phyloP scores from a whole-genome alignment of 2,113 vertebrate genomes.

The Regulus satrapa region DNA sequence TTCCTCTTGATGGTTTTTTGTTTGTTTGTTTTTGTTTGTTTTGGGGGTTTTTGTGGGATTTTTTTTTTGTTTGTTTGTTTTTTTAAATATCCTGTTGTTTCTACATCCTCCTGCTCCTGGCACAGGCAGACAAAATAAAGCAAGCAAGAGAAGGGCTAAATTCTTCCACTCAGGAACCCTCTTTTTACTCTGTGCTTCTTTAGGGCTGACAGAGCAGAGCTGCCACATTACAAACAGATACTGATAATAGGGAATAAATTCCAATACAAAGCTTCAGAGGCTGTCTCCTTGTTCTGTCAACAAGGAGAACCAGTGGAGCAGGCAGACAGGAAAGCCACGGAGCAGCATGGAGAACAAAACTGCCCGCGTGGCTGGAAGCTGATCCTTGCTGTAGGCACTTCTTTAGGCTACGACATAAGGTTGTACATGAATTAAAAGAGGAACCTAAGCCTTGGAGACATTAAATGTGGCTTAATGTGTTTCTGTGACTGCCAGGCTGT shows the following conservation, averaged over 20 bases:
- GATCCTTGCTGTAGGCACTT: conserved; percentile 26
- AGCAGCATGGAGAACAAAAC: not conserved
- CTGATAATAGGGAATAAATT: not conserved
- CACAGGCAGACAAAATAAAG: not conserved
- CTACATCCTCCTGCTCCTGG: not conserved
- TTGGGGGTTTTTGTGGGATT: too few species aligned
- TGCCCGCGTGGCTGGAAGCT: not conserved
- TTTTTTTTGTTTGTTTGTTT: too few species aligned
- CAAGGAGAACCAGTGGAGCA: not conserved
- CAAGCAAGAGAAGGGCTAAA: not conserved
- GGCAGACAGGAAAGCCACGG: not conserved
- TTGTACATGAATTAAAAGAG: not conserved
- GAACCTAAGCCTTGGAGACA: conserved; percentile 13
- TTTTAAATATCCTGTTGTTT: not conserved
- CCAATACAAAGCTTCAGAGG: not conserved
- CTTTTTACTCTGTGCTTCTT: not conserved
- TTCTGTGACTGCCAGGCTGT: not conserved
- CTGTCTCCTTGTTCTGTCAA: not conserved
- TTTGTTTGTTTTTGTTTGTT: too few species aligned
- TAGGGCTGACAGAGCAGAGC: not conserved
- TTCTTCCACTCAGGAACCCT: not conserved
- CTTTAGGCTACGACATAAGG: not conserved
- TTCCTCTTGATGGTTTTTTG: too few species aligned
- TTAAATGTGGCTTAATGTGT: not conserved
- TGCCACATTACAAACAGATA: not conserved